Evolutionary conservation across 2,797 vertebrate species (phyloP), one percentile per base, ranked within the genome.

Genomic region (Sebastes vulpes): DNA sequence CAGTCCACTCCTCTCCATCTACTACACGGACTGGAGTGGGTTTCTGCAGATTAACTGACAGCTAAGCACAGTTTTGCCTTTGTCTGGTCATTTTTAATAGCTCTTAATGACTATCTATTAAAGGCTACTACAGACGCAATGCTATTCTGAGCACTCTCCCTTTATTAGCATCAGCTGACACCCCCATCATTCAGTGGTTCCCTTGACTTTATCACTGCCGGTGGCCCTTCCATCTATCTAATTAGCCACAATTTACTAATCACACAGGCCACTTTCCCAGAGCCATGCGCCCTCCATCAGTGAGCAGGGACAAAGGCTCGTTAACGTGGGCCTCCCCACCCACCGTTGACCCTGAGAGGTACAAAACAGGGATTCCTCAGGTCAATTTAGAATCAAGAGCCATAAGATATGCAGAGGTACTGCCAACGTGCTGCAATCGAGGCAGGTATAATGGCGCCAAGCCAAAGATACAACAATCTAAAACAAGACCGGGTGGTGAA

Each of bases 181-280:
- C 70, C 65, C 52, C 72, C 83, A 94, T 92, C 89, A 93, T 46
- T 91, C 89, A 95, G 94, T 26, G 93, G 93, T 89, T 95, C 93
- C 94, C 90, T 94, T 90, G 91, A 96, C 95, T 96, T 96, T 90
- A 92, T 95, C 95, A 93, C 91, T 92, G 92, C 85, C 80, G 88
- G 81, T 96, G 95, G 96, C 95, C 95, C 95, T 95, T 96, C 95
- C 95, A 96, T 93, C 96, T 89, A 97, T 95, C 95, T 94, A 96
- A 97, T 98, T 97, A 97, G 92, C 95, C 94, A 92, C 85, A 95
- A 96, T 96, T 95, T 96, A 94, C 92, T 95, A 96, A 92, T 96
- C 94, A 96, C 53, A 89, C 46, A 91, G 90, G 91, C 88, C 23
- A 89, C 88, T 90, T 95, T 95, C 91, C 93, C 79, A 87, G 91